Conservation (phyloP, 2,797 vertebrate species). For the Micropoecilia bifurca region DNA sequence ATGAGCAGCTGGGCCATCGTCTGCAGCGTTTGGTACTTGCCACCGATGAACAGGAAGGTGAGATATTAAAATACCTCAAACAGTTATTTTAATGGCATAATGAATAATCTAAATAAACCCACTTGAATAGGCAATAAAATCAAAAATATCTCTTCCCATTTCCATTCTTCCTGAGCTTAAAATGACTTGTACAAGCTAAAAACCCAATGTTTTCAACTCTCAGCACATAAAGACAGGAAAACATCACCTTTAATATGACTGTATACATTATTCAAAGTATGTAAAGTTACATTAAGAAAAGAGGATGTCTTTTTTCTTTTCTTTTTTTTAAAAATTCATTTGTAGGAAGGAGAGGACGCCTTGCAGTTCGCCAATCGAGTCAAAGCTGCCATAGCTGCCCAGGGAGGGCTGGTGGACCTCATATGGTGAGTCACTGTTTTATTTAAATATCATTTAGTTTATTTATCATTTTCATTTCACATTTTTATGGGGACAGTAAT, state of each 20-base stretch:
- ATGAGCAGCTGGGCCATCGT: constrained; percentile 97
- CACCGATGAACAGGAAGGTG: constrained; percentile 90
- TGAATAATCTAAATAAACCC: not conserved
- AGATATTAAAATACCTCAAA: constrained; percentile 2
- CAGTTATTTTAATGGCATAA: not conserved
- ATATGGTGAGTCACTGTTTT: constrained; percentile 83
- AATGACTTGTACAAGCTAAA: not conserved
- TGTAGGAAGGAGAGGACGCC: constrained; percentile 87
- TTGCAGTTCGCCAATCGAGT: constrained; percentile 93
- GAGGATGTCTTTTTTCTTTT: not conserved
- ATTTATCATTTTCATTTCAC: not conserved
- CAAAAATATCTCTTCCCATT: not conserved
- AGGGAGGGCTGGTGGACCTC: constrained; percentile 91
- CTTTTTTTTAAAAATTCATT: not conserved
- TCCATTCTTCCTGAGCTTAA: not conserved
- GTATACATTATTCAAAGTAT: not conserved
- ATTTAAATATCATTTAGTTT: not conserved
- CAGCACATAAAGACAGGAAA: not conserved
- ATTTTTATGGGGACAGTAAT: not conserved
- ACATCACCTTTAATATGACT: not conserved
- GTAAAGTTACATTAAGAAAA: not conserved
- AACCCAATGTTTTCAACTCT: not conserved
- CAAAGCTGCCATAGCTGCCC: constrained; percentile 90
- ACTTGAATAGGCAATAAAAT: not conserved
- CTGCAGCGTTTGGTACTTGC: constrained; percentile 94